Evolutionary conservation across 2,113 vertebrate species (phyloP).

Genomic region (Apodemus sylvaticus): DNA sequence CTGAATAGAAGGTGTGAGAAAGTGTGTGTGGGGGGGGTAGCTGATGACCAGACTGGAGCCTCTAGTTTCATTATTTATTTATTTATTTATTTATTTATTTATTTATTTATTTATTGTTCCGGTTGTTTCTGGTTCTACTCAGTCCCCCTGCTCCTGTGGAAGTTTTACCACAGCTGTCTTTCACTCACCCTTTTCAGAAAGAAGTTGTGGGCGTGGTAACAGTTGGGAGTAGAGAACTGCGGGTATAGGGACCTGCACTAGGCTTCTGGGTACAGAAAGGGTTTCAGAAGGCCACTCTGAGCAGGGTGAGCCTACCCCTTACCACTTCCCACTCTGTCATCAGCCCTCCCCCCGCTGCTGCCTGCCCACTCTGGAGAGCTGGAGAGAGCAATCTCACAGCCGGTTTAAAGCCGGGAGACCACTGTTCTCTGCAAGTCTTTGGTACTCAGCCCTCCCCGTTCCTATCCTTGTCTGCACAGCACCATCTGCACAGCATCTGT

Average conservation of each 20-base stretch:
- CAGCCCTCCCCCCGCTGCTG: not conserved
- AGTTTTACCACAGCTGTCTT: not conserved
- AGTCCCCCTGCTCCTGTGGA: not conserved
- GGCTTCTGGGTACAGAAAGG: not conserved
- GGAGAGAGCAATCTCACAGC: not conserved
- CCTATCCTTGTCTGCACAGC: not conserved
- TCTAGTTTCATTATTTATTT: not conserved
- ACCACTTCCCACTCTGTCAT: not conserved
- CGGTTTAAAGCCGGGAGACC: not conserved
- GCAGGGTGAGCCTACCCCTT: not conserved
- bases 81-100: not conserved
- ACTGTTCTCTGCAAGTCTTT: not conserved
- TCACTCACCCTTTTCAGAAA: not conserved
- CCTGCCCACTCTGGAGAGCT: not conserved
- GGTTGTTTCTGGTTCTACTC: not conserved
- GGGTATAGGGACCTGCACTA: not conserved
- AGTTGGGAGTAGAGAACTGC: not conserved
- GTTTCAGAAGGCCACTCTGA: slow-evolving; percentile 10
- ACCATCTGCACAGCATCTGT: not conserved
- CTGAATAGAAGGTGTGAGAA: not conserved
- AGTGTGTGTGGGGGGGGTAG: not conserved
- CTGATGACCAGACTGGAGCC: not conserved
- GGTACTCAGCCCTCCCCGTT: not conserved
- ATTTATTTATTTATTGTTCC: not conserved
- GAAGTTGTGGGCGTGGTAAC: not conserved